These are phyloP conservation scores for Psophia crepitans DNA, from an alignment of 2,113 vertebrate genomes.

Conservation along the genomic window DNA sequence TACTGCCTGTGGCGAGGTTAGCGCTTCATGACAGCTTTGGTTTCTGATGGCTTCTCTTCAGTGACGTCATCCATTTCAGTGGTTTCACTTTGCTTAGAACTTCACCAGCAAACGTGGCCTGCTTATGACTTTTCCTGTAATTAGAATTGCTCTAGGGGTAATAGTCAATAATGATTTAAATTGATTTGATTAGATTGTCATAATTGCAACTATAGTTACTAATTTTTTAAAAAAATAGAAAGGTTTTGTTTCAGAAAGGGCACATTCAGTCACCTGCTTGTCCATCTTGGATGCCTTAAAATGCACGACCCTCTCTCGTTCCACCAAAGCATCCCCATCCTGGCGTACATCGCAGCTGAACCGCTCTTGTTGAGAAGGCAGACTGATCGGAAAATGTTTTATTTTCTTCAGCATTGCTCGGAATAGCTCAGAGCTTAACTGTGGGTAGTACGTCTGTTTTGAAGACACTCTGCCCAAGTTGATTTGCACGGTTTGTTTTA, in stretches of 20 bases:
- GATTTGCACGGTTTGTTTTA: slow-evolving; percentile 49
- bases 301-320: neutral
- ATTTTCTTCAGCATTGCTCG: neutral
- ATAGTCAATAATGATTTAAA: neutral
- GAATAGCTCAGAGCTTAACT: neutral
- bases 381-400: neutral
- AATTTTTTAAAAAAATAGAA: neutral
- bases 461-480: slow-evolving; percentile 32
- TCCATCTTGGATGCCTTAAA: neutral
- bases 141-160: neutral
- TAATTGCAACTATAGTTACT: neutral
- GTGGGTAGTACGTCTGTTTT: slow-evolving; percentile 25
- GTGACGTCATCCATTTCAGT: neutral
- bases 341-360: neutral
- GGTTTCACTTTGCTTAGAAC: neutral
- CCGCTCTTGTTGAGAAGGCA: slow-evolving; percentile 2
- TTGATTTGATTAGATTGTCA: neutral
- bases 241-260: neutral
- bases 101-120: neutral
- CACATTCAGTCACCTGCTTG: neutral
- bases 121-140: neutral
- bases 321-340: neutral
- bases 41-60: neutral
- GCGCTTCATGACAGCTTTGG: neutral
- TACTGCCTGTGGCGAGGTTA: neutral